phyloP scores from a whole-genome alignment of 1,140 invertebrate species.

The Nasonia giraulti region DNA sequence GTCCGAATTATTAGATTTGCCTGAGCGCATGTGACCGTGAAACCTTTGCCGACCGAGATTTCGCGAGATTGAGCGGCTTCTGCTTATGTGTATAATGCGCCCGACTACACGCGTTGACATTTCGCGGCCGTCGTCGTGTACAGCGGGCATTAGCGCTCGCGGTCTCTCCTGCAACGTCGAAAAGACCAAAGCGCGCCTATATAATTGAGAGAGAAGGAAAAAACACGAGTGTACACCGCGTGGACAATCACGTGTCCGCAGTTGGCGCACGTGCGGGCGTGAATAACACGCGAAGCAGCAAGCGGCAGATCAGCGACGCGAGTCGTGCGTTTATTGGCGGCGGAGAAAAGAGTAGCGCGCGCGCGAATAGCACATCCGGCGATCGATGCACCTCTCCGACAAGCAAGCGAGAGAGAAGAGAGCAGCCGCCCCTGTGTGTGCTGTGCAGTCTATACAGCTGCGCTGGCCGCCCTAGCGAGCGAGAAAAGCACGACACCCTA shows the following conservation, averaged over 20 bases:
- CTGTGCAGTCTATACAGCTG: not conserved
- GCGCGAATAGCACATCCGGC: constrained; percentile 21
- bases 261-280: not conserved
- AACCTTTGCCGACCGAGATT: constrained; percentile 43
- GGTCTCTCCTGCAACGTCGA: not conserved
- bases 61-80: constrained; percentile 46
- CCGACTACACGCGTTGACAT: not conserved
- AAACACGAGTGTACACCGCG: not conserved
- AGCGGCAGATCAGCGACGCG: not conserved
- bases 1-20: constrained; percentile 37
- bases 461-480: not conserved
- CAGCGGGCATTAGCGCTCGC: not conserved
- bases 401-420: not conserved
- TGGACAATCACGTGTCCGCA: not conserved
- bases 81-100: constrained; percentile 32
- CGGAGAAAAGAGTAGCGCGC: not conserved
- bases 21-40: constrained; percentile 44
- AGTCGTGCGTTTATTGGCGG: not conserved
- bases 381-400: constrained; percentile 37
- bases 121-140: not conserved
- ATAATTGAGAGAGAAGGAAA: not conserved
- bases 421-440: not conserved
- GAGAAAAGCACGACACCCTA: not conserved
- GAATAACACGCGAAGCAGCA: not conserved
- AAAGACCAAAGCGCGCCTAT: not conserved